A percentile compares a stretch with the other conserved stretches of the same genome.
These are phyloP conservation scores for Narcine bancroftii DNA, from an alignment of 2,113 vertebrate genomes.

Conservation along the genomic window DNA sequence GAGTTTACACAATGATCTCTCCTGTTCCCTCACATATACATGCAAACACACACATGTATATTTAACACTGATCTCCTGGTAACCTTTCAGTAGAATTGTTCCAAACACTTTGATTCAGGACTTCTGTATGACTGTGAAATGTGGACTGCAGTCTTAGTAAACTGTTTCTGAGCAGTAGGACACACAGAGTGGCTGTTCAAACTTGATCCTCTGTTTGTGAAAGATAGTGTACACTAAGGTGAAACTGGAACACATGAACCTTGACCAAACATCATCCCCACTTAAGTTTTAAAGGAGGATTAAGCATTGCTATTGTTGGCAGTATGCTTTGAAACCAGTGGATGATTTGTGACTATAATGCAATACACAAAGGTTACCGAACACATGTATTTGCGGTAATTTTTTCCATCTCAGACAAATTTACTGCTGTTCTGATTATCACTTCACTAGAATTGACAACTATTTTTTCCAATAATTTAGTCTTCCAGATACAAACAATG, in stretches of 20 bases:
- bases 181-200: slow-evolving; percentile 44
- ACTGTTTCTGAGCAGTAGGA: slow-evolving; percentile 46
- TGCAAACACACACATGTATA: slow-evolving; percentile 37
- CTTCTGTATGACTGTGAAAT: slow-evolving; percentile 48
- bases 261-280: slow-evolving; percentile 51
- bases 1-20: slow-evolving; percentile 44
- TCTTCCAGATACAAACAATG: slow-evolving; percentile 47
- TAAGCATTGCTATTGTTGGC: slow-evolving; percentile 46
- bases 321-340: slow-evolving; percentile 51
- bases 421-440: slow-evolving; percentile 50
- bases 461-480: slow-evolving; percentile 46
- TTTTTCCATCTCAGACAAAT: slow-evolving; percentile 50
- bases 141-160: slow-evolving; percentile 49
- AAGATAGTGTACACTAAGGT: slow-evolving; percentile 56
- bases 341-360: slow-evolving; percentile 54
- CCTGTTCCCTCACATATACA: slow-evolving; percentile 40
- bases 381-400: slow-evolving; percentile 44
- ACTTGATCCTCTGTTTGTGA: slow-evolving; percentile 51
- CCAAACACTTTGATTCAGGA: slow-evolving; percentile 53
- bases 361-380: slow-evolving; percentile 51
- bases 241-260: slow-evolving; percentile 63
- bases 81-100: slow-evolving; percentile 45
- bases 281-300: slow-evolving; percentile 59
- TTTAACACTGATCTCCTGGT: slow-evolving; percentile 43
- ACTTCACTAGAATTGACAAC: slow-evolving; percentile 42